Evolutionary conservation across 2,797 vertebrate genomes (phyloP).

Genomic region (Tenualosa thibaudeaui): DNA sequence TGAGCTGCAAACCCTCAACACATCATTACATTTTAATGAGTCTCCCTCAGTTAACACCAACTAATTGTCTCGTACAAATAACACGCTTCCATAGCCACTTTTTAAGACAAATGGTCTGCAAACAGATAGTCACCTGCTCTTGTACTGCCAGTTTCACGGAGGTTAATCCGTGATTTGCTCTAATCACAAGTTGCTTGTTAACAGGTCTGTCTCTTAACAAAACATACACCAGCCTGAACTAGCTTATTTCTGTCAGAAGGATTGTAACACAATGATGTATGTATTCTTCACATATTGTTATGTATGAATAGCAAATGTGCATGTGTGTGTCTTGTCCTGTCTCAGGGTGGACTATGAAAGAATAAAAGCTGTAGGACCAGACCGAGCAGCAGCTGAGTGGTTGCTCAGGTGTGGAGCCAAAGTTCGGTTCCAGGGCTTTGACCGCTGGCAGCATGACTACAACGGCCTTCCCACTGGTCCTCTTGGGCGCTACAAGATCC

Average conservation of each 20-base stretch:
- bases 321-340: background rate
- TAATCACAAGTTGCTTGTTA: background rate
- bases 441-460: conserved; percentile 92
- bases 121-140: background rate
- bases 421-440: conserved; percentile 84
- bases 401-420: conserved; percentile 90
- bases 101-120: conserved; percentile 1
- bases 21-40: background rate
- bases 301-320: background rate
- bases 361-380: conserved; percentile 84
- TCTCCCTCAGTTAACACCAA: background rate
- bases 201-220: background rate
- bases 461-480: conserved; percentile 87
- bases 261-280: background rate
- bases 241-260: background rate
- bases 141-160: background rate
- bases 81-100: background rate
- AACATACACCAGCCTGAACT: background rate
- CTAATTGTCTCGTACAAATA: conserved; percentile 9
- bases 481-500: conserved; percentile 84
- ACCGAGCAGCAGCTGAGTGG: conserved; percentile 93
- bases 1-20: conserved; percentile 61
- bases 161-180: conserved; percentile 6
- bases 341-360: conserved; percentile 90
- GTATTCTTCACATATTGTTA: background rate